Conservation (phyloP, 2,113 vertebrate genomes). For the Callipepla squamata region DNA sequence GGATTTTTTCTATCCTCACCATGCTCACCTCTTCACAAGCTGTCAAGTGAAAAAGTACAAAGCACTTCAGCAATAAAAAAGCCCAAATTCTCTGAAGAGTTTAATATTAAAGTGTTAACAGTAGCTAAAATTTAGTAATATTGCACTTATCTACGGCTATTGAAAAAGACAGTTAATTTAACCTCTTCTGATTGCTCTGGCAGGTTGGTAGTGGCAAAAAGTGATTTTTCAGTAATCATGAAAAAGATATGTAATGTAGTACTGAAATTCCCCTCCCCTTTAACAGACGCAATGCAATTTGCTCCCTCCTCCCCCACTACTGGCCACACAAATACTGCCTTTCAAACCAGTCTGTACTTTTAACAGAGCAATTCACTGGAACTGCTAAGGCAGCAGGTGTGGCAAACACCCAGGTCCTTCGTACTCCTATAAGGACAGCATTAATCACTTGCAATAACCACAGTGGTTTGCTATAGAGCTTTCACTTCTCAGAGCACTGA, state of each 20-base stretch:
- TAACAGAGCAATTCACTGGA: slow-evolving; percentile 33
- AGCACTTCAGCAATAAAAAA: not conserved
- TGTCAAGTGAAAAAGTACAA: not conserved
- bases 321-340: not conserved
- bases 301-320: not conserved
- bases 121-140: not conserved
- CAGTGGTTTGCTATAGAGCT: not conserved
- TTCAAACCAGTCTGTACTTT: not conserved
- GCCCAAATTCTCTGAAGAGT: not conserved
- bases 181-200: not conserved
- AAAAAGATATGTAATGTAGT: not conserved
- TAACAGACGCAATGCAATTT: not conserved
- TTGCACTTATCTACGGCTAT: not conserved
- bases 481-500: not conserved
- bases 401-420: not conserved
- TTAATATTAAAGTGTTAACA: not conserved
- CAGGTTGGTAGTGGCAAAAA: not conserved
- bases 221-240: slow-evolving; percentile 5
- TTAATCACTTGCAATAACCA: not conserved
- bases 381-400: slow-evolving; percentile 5
- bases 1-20: not conserved
- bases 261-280: not conserved
- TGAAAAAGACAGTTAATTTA: not conserved
- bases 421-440: not conserved
- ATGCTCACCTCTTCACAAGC: not conserved